Percentiles rank a stretch among this genome's conserved stretches.
phyloP scores from a whole-genome alignment of 2,113 vertebrate species.

The Aptenodytes forsteri region DNA sequence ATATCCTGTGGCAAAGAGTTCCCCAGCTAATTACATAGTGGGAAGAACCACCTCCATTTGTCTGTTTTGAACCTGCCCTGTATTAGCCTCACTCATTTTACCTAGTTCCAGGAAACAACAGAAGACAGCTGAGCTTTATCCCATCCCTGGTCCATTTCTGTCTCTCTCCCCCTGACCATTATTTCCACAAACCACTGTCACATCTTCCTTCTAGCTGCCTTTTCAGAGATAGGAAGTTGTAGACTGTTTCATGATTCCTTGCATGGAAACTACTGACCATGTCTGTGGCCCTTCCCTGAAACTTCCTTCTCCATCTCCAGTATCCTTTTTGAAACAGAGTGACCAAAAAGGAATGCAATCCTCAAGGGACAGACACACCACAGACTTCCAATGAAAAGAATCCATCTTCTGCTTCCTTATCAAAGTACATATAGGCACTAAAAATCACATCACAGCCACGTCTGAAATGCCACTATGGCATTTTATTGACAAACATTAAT shows the following conservation, averaged over 20 bases:
- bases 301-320: neutral
- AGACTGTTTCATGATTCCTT: neutral
- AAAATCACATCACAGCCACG: neutral
- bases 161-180: neutral
- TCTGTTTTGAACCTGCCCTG: neutral
- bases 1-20: neutral
- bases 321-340: neutral
- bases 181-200: neutral
- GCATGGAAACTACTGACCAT: neutral
- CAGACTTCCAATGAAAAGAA: neutral
- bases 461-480: neutral
- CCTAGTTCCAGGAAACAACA: neutral
- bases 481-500: neutral
- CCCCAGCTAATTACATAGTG: neutral
- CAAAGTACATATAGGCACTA: neutral
- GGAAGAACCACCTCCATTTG: neutral
- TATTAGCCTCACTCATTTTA: rapidly evolving
- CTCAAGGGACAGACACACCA: neutral
- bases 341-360: neutral
- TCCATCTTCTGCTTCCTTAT: neutral
- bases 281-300: neutral
- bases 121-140: neutral
- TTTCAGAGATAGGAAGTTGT: neutral
- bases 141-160: neutral
- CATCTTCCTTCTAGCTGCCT: neutral